phyloP scores from a whole-genome alignment of 2,113 vertebrate genomes.

The Apodemus speciosus region DNA sequence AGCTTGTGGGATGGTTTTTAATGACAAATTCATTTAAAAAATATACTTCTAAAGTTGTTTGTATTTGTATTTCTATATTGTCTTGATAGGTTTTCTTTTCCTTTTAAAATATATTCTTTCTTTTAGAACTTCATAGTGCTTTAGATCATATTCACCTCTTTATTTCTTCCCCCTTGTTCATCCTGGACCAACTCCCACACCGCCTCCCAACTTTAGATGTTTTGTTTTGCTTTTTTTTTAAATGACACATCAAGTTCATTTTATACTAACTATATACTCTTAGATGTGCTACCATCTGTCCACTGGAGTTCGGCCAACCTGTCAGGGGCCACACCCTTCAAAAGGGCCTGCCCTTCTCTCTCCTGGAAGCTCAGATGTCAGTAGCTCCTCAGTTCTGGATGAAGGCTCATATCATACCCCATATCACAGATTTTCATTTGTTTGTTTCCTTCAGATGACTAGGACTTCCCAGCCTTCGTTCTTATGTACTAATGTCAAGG shows the following conservation, averaged over 20 bases:
- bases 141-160: neutral
- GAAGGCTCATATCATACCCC: neutral
- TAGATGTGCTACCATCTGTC: neutral
- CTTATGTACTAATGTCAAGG: neutral
- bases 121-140: neutral
- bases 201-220: neutral
- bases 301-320: neutral
- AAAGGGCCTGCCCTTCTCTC: neutral
- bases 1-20: neutral
- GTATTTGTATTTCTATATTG: slow-evolving; percentile 7
- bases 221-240: neutral
- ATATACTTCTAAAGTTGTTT: neutral
- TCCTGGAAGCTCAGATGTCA: neutral
- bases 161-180: neutral
- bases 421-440: neutral
- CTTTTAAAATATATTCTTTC: neutral
- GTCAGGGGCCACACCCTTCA: neutral
- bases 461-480: neutral
- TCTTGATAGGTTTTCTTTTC: slow-evolving; percentile 16
- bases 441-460: neutral
- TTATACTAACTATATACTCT: neutral
- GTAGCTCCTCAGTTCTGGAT: neutral
- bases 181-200: neutral
- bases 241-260: neutral
- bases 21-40: slow-evolving; percentile 8